These are phyloP conservation scores for Dolichopus griseipennis DNA, from an alignment of 2,888 invertebrate species.

Conservation along the genomic window DNA sequence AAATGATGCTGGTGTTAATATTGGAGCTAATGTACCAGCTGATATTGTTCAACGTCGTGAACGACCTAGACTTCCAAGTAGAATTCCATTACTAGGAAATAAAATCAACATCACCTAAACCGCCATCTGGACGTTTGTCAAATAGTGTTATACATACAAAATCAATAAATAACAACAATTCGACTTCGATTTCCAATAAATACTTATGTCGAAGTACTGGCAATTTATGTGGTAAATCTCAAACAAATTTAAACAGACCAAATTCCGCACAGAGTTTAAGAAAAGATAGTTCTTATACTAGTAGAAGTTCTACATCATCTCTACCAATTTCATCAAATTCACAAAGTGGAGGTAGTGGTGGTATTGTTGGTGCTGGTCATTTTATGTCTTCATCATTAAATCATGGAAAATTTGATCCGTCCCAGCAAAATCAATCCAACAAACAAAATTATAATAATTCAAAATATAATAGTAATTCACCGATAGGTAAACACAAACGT, in stretches of 20 bases:
- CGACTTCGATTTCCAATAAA: slow-evolving; percentile 33
- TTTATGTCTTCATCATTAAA: slow-evolving; percentile 10
- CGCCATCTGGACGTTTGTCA: slow-evolving; percentile 44
- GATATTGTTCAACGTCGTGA: slow-evolving; percentile 12
- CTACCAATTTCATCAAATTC: slow-evolving; percentile 39
- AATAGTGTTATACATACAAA: slow-evolving; percentile 20
- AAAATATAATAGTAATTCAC: slow-evolving; percentile 36
- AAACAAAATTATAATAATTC: slow-evolving; percentile 22
- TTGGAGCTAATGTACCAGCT: slow-evolving; percentile 19
- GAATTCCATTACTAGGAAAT: slow-evolving; percentile 59
- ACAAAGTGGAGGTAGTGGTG: slow-evolving; percentile 25
- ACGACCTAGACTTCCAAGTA: slow-evolving; percentile 52
- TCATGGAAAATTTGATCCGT: slow-evolving; percentile 21
- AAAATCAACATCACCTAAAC: slow-evolving; percentile 53
- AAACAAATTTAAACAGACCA: slow-evolving; percentile 43
- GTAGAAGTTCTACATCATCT: slow-evolving; percentile 39
- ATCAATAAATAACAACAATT: slow-evolving; percentile 24
- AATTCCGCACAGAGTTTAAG: slow-evolving; percentile 48
- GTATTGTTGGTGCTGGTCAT: background rate
- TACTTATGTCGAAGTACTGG: slow-evolving; percentile 42
- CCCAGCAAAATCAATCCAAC: slow-evolving; percentile 23
- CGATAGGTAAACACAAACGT: slow-evolving; percentile 41
- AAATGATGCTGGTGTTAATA: slow-evolving; percentile 25
- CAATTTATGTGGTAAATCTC: slow-evolving; percentile 34
- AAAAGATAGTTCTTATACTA: slow-evolving; percentile 32